Evolutionary conservation across 1,140 invertebrate genomes (phyloP).

Genomic region (Helicoverpa zea): DNA sequence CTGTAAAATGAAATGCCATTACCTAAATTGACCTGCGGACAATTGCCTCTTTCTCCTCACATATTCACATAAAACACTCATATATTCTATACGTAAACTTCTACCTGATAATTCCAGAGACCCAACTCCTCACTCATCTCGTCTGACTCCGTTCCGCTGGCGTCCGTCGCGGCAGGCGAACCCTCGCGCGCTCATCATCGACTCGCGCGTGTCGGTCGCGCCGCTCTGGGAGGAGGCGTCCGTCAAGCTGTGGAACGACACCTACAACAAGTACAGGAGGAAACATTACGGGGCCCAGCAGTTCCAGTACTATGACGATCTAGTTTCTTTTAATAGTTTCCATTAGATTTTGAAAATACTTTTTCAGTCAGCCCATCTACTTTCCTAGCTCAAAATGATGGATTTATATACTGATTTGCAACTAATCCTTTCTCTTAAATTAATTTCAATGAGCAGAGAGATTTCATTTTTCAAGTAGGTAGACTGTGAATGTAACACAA

Average conservation of each 20-base stretch:
- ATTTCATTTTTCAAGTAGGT: too few species aligned
- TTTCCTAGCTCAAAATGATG: too few species aligned
- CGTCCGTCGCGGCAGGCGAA: conserved; percentile 64
- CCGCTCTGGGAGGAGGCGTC: conserved; percentile 70
- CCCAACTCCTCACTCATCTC: conserved; percentile 68
- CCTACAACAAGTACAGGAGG: conserved; percentile 75
- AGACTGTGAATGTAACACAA: too few species aligned
- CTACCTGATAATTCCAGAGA: conserved; percentile 63
- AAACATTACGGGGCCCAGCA: conserved; percentile 65
- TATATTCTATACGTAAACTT: not conserved
- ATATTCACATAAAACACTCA: too few species aligned
- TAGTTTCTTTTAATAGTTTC: not conserved
- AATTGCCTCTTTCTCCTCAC: too few species aligned
- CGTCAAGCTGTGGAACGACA: conserved; percentile 75
- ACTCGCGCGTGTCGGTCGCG: conserved; percentile 62
- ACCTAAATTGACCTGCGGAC: too few species aligned
- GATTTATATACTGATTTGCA: too few species aligned
- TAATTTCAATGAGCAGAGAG: too few species aligned
- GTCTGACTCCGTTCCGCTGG: conserved; percentile 72
- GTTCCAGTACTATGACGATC: not conserved
- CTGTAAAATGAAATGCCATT: too few species aligned
- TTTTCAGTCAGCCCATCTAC: not conserved
- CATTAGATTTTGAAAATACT: not conserved
- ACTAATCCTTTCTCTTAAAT: too few species aligned
- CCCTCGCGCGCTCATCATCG: conserved; percentile 74